Conservation (phyloP, 2,113 vertebrate species). For the Phyllostomus discolor region DNA sequence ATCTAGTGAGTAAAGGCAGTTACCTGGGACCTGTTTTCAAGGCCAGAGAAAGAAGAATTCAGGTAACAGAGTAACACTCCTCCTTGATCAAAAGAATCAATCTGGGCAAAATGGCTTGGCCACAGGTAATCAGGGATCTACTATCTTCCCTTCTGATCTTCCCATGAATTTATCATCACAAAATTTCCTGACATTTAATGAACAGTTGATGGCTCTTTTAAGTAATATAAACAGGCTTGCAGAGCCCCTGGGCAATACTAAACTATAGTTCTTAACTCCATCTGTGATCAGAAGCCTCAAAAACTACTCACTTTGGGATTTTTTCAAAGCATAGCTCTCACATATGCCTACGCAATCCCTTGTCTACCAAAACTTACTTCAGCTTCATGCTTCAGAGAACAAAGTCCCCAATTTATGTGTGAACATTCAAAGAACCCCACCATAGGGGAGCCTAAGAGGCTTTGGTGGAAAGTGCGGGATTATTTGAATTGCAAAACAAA, state of each 20-base stretch:
- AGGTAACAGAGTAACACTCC: neutral
- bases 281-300: neutral
- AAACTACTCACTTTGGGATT: neutral
- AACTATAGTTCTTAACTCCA: neutral
- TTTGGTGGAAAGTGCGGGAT: neutral
- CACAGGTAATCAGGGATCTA: neutral
- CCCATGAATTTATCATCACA: neutral
- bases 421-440: slow-evolving; percentile 40
- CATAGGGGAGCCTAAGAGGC: neutral
- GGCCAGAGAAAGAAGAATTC: neutral
- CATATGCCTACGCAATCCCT: neutral
- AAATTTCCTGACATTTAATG: neutral
- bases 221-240: neutral
- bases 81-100: neutral
- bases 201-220: neutral
- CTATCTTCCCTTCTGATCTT: neutral
- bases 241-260: neutral
- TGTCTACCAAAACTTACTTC: slow-evolving; percentile 27
- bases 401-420: slow-evolving; percentile 39
- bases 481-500: slow-evolving; percentile 65
- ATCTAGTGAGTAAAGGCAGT: neutral
- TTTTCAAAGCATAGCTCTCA: neutral
- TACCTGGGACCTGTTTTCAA: neutral
- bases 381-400: slow-evolving; percentile 36
- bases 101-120: neutral